Evolutionary conservation across 2,797 vertebrate species (phyloP).

Genomic region (Coregonus sp.): DNA sequence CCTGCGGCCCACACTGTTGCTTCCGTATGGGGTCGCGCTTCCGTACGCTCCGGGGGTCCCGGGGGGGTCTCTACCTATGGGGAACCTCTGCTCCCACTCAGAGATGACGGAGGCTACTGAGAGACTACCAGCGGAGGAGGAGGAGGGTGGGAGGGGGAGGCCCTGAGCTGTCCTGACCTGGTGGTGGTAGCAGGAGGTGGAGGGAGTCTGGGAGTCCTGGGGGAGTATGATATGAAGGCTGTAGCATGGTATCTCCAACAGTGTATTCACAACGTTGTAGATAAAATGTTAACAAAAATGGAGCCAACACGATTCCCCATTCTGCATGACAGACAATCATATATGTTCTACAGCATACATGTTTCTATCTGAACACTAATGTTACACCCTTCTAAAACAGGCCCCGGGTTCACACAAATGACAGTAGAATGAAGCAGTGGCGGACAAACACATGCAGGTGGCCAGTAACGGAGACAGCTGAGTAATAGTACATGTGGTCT

Average conservation of each 20-base stretch:
- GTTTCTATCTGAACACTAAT: neutral
- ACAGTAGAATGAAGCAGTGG: constrained; percentile 11
- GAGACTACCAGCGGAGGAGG: constrained; percentile 74
- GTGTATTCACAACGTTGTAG: neutral
- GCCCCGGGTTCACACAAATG: neutral
- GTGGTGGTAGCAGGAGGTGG: constrained; percentile 57
- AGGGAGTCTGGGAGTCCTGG: constrained; percentile 64
- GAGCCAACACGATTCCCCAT: neutral
- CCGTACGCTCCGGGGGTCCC: constrained; percentile 58
- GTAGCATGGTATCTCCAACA: neutral
- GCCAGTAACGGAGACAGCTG: neutral
- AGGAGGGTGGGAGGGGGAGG: constrained; percentile 54
- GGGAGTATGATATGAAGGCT: constrained; percentile 22
- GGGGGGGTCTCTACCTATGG: constrained; percentile 63
- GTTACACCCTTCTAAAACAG: too few relatives aligned
- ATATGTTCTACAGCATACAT: neutral
- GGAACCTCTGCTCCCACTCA: constrained; percentile 90
- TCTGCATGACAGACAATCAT: constrained; percentile 1
- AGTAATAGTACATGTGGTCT: constrained; percentile 13
- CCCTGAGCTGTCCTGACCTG: constrained; percentile 76
- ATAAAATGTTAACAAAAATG: too few relatives aligned
- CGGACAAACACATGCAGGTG: constrained; percentile 18
- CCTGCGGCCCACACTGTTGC: constrained; percentile 72
- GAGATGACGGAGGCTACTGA: constrained; percentile 92
- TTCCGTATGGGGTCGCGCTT: constrained; percentile 62